A percentile compares a stretch with the other conserved stretches of the same genome.
Conservation (phyloP, 2,113 vertebrate genomes). For the Tetrao urogallus region DNA sequence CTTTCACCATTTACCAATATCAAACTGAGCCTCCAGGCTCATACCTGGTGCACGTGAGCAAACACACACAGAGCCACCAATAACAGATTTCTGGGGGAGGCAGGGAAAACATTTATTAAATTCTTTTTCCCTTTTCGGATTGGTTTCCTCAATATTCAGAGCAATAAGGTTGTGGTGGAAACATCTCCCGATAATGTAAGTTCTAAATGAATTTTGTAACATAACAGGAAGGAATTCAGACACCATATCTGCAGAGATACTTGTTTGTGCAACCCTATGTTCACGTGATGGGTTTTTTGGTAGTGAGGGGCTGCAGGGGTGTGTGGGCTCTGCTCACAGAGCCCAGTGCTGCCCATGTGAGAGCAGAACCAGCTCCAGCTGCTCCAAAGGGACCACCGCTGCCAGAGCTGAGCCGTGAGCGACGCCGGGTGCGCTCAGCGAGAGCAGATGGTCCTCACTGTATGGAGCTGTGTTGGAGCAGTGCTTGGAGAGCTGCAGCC, state of each 20-base stretch:
- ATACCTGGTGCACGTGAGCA: rapidly evolving
- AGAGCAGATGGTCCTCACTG: not conserved
- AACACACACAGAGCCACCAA: not conserved
- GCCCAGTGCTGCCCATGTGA: not conserved
- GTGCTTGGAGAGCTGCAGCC: not conserved
- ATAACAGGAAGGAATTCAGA: not conserved
- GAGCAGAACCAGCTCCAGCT: not conserved
- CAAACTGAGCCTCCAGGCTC: not conserved
- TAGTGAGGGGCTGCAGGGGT: not conserved
- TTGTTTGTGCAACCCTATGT: not conserved
- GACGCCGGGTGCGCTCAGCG: too few species aligned
- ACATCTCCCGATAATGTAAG: not conserved
- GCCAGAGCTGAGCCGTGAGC: too few species aligned
- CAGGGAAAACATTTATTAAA: not conserved
- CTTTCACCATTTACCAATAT: not conserved
- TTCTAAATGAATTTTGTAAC: not conserved
- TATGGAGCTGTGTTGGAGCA: not conserved
- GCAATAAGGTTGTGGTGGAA: not conserved
- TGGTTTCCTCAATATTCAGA: not conserved
- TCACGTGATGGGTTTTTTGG: not conserved
- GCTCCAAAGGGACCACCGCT: not conserved
- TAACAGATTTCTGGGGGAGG: not conserved
- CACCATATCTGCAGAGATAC: not conserved
- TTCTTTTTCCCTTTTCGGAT: not conserved
- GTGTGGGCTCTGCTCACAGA: not conserved